phyloP scores from a whole-genome alignment of 2,113 vertebrate genomes.

The Gopherus flavomarginatus region DNA sequence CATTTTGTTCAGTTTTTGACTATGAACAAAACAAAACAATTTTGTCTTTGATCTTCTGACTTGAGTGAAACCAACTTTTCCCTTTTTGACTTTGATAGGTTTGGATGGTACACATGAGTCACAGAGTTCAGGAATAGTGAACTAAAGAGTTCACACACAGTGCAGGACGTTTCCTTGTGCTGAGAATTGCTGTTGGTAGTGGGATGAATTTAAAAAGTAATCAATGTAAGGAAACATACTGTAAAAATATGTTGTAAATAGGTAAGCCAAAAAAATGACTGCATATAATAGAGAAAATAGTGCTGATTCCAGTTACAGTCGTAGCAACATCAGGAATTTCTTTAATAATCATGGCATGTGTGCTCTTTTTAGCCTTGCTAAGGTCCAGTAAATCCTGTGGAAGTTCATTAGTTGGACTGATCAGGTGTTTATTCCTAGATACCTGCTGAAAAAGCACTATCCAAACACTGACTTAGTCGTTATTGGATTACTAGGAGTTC shows the following conservation, averaged over 20 bases:
- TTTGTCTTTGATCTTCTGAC: constrained; percentile 6
- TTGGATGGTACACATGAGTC: background rate
- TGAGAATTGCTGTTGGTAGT: background rate
- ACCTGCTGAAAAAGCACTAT: background rate
- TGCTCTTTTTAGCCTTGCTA: background rate
- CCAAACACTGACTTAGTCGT: background rate
- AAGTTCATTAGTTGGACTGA: background rate
- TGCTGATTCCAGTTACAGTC: background rate
- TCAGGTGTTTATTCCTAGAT: background rate
- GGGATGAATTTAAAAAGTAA: background rate
- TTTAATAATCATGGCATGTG: background rate
- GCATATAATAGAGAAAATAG: background rate
- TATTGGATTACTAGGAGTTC: background rate
- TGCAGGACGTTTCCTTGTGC: background rate
- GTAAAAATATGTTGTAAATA: no score
- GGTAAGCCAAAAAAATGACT: rapidly evolving
- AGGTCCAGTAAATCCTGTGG: background rate
- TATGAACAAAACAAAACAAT: background rate
- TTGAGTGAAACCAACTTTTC: background rate
- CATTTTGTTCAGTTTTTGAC: background rate
- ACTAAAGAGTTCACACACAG: background rate
- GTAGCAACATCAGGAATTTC: background rate
- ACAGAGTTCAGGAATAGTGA: background rate
- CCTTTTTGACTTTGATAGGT: background rate
- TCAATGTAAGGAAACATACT: background rate